Conservation (phyloP, 1,140 invertebrate genomes). For the Drosophila burlai region DNA sequence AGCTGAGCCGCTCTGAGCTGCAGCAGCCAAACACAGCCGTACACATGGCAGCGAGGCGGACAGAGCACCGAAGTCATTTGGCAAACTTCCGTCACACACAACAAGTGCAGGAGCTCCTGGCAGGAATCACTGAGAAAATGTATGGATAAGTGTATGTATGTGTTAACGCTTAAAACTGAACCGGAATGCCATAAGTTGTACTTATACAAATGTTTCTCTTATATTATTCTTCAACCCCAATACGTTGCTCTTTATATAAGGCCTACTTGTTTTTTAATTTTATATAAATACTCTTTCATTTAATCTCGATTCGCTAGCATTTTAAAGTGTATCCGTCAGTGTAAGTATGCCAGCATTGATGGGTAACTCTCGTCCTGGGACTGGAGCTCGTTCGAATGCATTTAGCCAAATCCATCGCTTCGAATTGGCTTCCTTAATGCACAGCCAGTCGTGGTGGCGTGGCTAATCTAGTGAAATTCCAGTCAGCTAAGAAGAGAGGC, state of each 20-base stretch:
- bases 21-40: conserved; percentile 48
- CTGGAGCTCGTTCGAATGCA: conserved; percentile 15
- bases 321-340: conserved; percentile 5
- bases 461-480: conserved; percentile 54
- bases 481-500: background rate
- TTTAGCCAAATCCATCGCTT: conserved; percentile 10
- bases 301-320: background rate
- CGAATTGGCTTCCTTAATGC: conserved; percentile 25
- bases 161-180: background rate
- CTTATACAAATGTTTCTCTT: background rate
- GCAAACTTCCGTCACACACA: conserved; percentile 31
- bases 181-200: background rate
- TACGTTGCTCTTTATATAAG: no score
- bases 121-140: background rate
- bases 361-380: conserved; percentile 5
- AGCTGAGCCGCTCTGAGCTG: conserved; percentile 73
- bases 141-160: background rate
- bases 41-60: conserved; percentile 38
- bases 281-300: background rate
- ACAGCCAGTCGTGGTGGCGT: conserved; percentile 14
- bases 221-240: no score
- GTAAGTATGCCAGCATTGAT: conserved; percentile 1
- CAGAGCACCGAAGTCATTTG: conserved; percentile 24
- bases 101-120: conserved; percentile 8
- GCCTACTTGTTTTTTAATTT: no score